phyloP scores from a whole-genome alignment of 2,888 invertebrate species.

The Euplexia lucipara region DNA sequence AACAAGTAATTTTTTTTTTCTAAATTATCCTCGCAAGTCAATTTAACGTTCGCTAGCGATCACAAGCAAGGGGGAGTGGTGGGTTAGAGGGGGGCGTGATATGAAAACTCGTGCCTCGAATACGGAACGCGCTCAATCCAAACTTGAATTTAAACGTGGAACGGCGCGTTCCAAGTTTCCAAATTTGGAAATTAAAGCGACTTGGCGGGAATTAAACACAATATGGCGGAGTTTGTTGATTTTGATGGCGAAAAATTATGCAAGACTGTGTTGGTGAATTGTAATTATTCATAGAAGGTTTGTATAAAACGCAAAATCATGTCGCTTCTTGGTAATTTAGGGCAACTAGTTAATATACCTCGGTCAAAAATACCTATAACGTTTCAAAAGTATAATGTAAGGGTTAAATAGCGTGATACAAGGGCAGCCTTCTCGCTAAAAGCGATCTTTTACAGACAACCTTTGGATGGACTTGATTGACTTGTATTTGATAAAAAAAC shows the following conservation, averaged over 20 bases:
- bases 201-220: slow-evolving; percentile 87
- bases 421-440: too few species aligned
- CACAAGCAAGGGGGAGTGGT: slow-evolving; percentile 52
- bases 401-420: too few species aligned
- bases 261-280: slow-evolving; percentile 24
- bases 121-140: slow-evolving; percentile 86
- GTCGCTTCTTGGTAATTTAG: too few species aligned
- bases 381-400: too few species aligned
- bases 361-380: too few species aligned
- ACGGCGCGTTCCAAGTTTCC: slow-evolving; percentile 85
- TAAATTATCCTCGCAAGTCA: slow-evolving; percentile 67
- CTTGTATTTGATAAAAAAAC: too few species aligned
- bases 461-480: too few species aligned
- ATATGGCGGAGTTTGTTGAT: slow-evolving; percentile 74
- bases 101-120: slow-evolving; percentile 87
- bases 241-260: slow-evolving; percentile 57
- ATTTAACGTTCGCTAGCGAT: slow-evolving; percentile 69
- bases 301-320: background rate
- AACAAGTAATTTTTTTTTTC: slow-evolving; percentile 36
- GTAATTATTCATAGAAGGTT: background rate
- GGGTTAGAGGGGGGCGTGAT: slow-evolving; percentile 76
- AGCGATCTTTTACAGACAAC: too few species aligned
- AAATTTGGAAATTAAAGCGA: slow-evolving; percentile 89
- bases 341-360: too few species aligned
- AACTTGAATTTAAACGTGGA: slow-evolving; percentile 89